These are phyloP conservation scores for Callipepla squamata DNA, from an alignment of 2,113 vertebrate genomes.

Conservation along the genomic window DNA sequence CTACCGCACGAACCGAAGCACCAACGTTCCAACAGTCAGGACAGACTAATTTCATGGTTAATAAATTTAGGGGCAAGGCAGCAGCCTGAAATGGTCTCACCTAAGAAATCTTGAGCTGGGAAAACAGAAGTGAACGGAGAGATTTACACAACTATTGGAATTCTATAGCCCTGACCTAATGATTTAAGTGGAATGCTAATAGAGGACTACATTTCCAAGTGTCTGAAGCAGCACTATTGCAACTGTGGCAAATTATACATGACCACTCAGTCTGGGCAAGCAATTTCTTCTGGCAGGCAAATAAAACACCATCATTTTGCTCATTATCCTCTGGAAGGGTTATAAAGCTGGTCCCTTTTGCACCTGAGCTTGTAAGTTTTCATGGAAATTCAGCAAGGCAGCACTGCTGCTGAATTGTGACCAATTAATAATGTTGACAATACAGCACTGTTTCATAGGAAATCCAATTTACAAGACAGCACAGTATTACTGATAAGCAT, in stretches of 20 bases:
- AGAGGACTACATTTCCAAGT: background rate
- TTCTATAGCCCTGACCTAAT: background rate
- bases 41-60: conserved; percentile 38
- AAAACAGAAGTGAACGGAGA: conserved; percentile 39
- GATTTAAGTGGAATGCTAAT: conserved; percentile 25
- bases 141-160: conserved; percentile 40
- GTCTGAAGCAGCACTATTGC: background rate
- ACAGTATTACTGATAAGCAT: conserved; percentile 13
- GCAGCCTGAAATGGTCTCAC: background rate
- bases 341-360: background rate
- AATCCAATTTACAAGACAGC: conserved; percentile 3
- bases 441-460: background rate
- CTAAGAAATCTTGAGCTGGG: conserved; percentile 15
- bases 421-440: background rate
- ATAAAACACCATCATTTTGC: conserved; percentile 16
- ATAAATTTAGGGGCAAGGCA: conserved; percentile 38
- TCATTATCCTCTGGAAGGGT: background rate
- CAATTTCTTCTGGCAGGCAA: conserved; percentile 39
- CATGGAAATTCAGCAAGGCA: background rate
- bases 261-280: conserved; percentile 33
- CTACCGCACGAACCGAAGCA: background rate
- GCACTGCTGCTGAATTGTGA: background rate
- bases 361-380: conserved; percentile 35
- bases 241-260: background rate
- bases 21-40: background rate